Conservation (phyloP, 2,888 invertebrate genomes). For the Lepas anatifera region DNA sequence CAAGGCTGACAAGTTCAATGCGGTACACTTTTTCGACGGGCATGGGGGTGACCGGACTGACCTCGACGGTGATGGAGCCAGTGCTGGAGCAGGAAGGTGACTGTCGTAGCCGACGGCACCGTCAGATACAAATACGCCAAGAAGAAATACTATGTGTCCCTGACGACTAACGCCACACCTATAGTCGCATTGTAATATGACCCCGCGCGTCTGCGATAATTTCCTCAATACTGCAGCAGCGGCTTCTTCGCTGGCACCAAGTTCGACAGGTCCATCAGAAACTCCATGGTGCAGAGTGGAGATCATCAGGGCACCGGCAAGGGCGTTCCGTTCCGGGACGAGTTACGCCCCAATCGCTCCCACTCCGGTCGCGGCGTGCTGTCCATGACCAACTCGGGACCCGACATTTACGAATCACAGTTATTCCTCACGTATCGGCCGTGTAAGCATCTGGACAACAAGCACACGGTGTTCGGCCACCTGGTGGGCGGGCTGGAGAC, state of each 20-base stretch:
- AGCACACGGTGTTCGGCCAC: slow-evolving; percentile 95
- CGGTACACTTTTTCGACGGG: slow-evolving; percentile 91
- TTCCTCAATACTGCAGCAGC: slow-evolving; percentile 78
- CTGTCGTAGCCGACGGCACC: slow-evolving; percentile 79
- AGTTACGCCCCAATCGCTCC: slow-evolving; percentile 74
- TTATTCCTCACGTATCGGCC: slow-evolving; percentile 98
- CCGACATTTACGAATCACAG: slow-evolving; percentile 92
- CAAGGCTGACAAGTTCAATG: slow-evolving; percentile 83
- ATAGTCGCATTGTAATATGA: slow-evolving; percentile 80
- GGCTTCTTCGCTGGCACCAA: slow-evolving; percentile 89
- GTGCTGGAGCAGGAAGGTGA: slow-evolving; percentile 77
- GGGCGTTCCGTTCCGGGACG: slow-evolving; percentile 83
- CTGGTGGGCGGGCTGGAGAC: slow-evolving; percentile 94
- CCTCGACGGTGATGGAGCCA: slow-evolving; percentile 88
- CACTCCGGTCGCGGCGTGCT: slow-evolving; percentile 88
- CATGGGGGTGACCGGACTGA: slow-evolving; percentile 90
- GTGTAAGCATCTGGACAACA: slow-evolving; percentile 87
- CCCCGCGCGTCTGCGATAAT: slow-evolving; percentile 92
- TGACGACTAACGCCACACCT: slow-evolving; percentile 82
- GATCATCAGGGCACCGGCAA: slow-evolving; percentile 90
- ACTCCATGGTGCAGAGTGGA: slow-evolving; percentile 99
- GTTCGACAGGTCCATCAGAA: slow-evolving; percentile 89
- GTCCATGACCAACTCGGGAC: slow-evolving; percentile 97
- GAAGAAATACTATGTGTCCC: slow-evolving; percentile 83
- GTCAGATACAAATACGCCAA: slow-evolving; percentile 81